Evolutionary conservation across 2,888 invertebrate genomes (phyloP), one percentile per base, ranked within the genome.

Genomic region (Elysia crispata): DNA sequence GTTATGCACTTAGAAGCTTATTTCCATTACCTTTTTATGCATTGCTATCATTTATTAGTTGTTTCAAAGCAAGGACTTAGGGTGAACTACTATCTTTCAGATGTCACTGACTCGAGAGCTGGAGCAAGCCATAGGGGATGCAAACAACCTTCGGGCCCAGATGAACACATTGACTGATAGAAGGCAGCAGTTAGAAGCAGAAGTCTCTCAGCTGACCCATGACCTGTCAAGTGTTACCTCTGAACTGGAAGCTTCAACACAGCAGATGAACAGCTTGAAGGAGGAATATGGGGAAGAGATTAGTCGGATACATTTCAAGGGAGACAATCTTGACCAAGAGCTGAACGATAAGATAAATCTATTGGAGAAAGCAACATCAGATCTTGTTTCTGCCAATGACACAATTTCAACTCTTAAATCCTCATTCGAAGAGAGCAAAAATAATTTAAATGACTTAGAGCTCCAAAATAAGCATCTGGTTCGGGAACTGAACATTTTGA

Each of bases 401-500:
- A 66, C 66, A 31, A 49, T 50, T 64, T 20, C 54, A 62, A 28
- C 33, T 28, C 31, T 64, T 70, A 76, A 84, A 79, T 41, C 75
- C 30, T 76, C 70, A 50, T 66, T 64, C 73, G 67, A 79, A n/a
- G 72, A 57, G 57, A 80, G 30, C 25, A 70, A 25, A 30, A 77
- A 33, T 33, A 60, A 25, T 33, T 76, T 31, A 57, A 15, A n/a
- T 54, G 70, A 62, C 11, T 77, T 79, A 72, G 83, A 86, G 54
- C 81, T 87, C 18, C 80, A 85, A 60, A 79, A 86, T 23, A 86
- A 86, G 79, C 84, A 86, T 72, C 80, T 83, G 72, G 89, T 93
- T 94, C 87, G 95, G 95, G 90, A 93, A 95, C 85, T 94, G 94
- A 81, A 94, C 94, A 69, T 86, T 50, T 69, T 86, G 31, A 82